Evolutionary conservation across 2,888 invertebrate species (phyloP).

Genomic region (Thalpophila matura): DNA sequence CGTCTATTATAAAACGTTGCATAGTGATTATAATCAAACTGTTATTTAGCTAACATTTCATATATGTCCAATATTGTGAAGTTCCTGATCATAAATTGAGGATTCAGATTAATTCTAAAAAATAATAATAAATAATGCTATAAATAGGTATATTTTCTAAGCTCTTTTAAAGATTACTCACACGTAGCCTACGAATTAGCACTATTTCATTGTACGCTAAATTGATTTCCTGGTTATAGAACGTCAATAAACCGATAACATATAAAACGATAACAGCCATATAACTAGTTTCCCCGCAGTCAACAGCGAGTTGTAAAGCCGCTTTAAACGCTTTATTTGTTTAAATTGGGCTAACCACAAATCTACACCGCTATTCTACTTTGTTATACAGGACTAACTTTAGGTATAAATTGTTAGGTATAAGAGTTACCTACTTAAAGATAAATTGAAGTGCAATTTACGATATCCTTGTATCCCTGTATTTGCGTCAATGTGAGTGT

Average conservation of each 20-base stretch:
- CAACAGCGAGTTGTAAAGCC: conserved; percentile 36
- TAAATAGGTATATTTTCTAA: neutral
- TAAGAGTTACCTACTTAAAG: conserved; percentile 7
- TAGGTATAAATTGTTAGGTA: neutral
- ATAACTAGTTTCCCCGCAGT: conserved; percentile 36
- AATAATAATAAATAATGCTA: neutral
- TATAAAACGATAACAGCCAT: conserved; percentile 22
- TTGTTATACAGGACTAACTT: conserved; percentile 16
- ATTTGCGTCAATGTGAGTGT: neutral
- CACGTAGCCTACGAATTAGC: conserved; percentile 1
- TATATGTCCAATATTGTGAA: neutral
- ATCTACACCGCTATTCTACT: conserved; percentile 40
- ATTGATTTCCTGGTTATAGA: conserved; percentile 34
- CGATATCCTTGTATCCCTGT: conserved; percentile 9
- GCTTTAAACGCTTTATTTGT: conserved; percentile 47
- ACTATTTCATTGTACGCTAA: conserved; percentile 13
- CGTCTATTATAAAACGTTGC: neutral
- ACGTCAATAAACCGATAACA: too few species aligned
- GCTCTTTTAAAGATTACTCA: neutral
- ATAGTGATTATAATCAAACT: neutral
- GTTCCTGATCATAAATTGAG: neutral
- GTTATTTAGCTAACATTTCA: conserved; percentile 2
- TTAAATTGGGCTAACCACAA: conserved; percentile 52
- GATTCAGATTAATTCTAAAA: neutral
- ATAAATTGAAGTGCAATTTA: conserved; percentile 32